A percentile compares a stretch with the other conserved stretches of the same genome.
Conservation (phyloP, 2,113 vertebrate species). For the Amphiprion percula region DNA sequence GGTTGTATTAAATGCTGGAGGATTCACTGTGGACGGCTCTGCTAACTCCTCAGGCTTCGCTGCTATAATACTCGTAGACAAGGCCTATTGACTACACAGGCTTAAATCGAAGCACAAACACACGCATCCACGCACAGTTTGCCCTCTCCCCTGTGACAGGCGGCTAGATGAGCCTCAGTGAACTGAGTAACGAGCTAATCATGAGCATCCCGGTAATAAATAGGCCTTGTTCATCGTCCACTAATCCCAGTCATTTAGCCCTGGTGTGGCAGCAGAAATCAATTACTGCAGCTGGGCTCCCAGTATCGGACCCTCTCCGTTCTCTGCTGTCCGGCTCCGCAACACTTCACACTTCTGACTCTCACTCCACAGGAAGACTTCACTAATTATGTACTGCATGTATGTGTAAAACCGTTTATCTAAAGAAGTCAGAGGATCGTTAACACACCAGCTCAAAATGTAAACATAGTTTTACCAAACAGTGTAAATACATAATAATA, state of each 20-base stretch:
- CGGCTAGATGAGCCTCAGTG: slow-evolving; percentile 60
- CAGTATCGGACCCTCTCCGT: slow-evolving; percentile 13
- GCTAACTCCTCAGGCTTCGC: slow-evolving; percentile 21
- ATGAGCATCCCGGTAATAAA: slow-evolving; percentile 78
- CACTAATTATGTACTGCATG: too few relatives aligned
- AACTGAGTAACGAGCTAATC: slow-evolving; percentile 80
- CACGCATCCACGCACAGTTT: not conserved
- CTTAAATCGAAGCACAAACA: slow-evolving; percentile 54
- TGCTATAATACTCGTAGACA: slow-evolving; percentile 18
- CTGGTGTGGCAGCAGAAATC: slow-evolving; percentile 70
- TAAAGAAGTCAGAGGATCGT: too few relatives aligned
- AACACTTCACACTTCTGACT: slow-evolving; percentile 21
- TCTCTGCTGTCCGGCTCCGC: slow-evolving; percentile 27
- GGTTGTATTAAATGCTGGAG: slow-evolving; percentile 30
- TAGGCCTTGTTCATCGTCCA: slow-evolving; percentile 77
- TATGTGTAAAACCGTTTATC: not conserved
- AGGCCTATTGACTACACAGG: slow-evolving; percentile 41
- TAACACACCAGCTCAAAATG: too few relatives aligned
- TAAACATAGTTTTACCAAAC: not conserved
- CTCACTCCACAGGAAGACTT: not conserved
- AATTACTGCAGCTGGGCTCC: slow-evolving; percentile 71
- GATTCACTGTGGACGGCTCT: slow-evolving; percentile 30
- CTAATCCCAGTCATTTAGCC: slow-evolving; percentile 75
- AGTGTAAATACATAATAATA: not conserved
- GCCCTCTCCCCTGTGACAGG: slow-evolving; percentile 45